A percentile compares a stretch with the other conserved stretches of the same genome.
Conservation (phyloP, 2,888 invertebrate species). For the Branchipolynoe longqiensis region DNA sequence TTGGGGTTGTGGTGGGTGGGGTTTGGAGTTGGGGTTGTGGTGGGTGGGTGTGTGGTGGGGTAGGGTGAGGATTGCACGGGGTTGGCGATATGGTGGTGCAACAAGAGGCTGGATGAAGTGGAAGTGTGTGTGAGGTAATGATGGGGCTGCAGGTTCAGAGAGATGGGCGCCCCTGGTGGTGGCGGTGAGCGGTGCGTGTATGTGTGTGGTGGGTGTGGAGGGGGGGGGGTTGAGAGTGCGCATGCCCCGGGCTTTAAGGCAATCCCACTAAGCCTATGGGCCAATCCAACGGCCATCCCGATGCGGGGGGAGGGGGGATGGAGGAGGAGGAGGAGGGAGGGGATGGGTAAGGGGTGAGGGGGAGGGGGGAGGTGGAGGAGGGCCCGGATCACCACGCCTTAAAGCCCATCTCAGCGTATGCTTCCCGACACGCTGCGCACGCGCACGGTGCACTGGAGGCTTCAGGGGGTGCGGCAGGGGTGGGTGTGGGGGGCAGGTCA, state of each 20-base stretch:
- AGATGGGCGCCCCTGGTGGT: too few species aligned
- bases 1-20: too few species aligned
- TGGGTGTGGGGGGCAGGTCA: not conserved
- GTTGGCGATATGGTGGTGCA: too few species aligned
- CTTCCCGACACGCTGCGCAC: not conserved
- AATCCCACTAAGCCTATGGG: constrained; percentile 14
- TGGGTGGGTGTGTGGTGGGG: too few species aligned
- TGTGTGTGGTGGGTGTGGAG: too few species aligned
- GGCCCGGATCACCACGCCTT: not conserved
- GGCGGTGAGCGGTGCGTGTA: too few species aligned
- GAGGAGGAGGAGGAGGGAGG: not conserved
- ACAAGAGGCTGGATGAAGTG: too few species aligned
- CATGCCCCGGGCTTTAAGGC: constrained; percentile 26
- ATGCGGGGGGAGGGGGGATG: not conserved
- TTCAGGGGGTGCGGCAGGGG: not conserved
- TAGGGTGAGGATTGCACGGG: too few species aligned
- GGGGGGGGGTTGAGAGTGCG: too few species aligned
- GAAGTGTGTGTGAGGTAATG: too few species aligned
- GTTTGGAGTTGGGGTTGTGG: too few species aligned
- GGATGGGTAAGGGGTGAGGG: not conserved
- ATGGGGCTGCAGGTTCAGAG: too few species aligned
- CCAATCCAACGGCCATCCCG: constrained; percentile 19
- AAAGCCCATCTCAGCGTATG: not conserved
- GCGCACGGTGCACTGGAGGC: not conserved
- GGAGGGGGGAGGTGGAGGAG: not conserved